Evolutionary conservation across 1,140 invertebrate species (phyloP).

Genomic region (Octopus sinensis): DNA sequence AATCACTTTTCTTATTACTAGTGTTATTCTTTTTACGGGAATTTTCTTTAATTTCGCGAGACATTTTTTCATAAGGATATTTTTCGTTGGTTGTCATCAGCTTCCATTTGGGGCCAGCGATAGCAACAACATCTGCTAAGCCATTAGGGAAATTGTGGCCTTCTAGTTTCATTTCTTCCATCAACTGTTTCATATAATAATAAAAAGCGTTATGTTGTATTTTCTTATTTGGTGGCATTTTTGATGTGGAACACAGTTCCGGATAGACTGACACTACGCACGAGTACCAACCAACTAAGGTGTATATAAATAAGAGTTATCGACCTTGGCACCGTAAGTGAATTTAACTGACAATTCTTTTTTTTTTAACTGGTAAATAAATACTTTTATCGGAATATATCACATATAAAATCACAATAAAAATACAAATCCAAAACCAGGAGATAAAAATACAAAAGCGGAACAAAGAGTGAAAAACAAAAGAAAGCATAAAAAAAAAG

Average conservation of each 20-base stretch:
- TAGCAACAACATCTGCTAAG: constrained; percentile 43
- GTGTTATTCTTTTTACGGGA: neutral
- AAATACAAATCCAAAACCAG: too few species aligned
- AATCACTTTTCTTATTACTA: neutral
- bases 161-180: constrained; percentile 35
- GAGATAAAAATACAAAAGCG: too few species aligned
- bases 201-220: constrained; percentile 44
- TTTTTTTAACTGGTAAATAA: too few species aligned
- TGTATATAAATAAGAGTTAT: too few species aligned
- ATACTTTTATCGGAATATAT: too few species aligned
- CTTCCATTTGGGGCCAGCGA: constrained; percentile 48
- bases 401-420: too few species aligned
- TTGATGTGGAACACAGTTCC: neutral
- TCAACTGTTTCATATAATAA: constrained; percentile 48
- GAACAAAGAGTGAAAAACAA: too few species aligned
- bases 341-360: too few species aligned
- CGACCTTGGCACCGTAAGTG: too few species aligned
- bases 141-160: constrained; percentile 39
- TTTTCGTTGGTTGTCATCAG: constrained; percentile 19
- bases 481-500: too few species aligned
- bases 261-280: too few species aligned
- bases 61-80: neutral
- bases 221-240: constrained; percentile 43
- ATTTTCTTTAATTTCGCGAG: neutral
- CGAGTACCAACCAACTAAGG: too few species aligned